Base-by-base conservation (phyloP, 37 sponge, comb jelly and placozoan species). In the Cladorhizidae sp. region DNA sequence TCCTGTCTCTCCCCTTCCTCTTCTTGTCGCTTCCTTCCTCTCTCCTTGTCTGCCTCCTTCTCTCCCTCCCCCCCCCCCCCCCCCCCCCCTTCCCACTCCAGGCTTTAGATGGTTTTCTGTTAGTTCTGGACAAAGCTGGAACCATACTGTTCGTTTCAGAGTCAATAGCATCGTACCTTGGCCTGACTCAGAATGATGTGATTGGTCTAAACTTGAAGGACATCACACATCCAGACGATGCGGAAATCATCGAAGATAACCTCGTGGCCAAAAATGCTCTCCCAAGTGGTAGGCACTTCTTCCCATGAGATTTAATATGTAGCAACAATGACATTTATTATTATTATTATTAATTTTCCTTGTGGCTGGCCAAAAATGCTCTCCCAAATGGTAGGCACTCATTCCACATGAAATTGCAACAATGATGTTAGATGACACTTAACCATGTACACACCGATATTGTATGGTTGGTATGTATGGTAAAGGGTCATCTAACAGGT, bases 101-200 rank as follows among this genome's bases (percentile, higher is more conserved):
- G 90, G 85, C 85, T 11, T 65, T 89, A 76, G 90, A 89, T 69
- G 90, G 90, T 42, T 89, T 89, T 59, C 70, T 89, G 26, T 31
- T 89, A 14, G 85, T 89, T 9, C 26, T 89, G 25, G 79, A 84
- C 52, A 40, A 65, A 33, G 75, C 67, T 31, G 80, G 70, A 9
- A 69, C 52, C 31, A 72, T 89, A 21, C 76, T 89, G 12, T 89
- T 58, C 26, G 85, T 52, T 36, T 64, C 75, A 72, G 81, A 89
- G 63, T 31, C 61, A 51, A 73, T 89, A 20, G 57, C 74, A 8
- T 51, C 72, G 8, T 75, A 64, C 41, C 62, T 89, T 0, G 90
- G 85, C 25, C 61, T 89, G 35, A 70, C 52, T 20, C 85, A 84
- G 61, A 77, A 75, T 15, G 90, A 89, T 28, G 74, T 89, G 52